These are phyloP conservation scores for Agrotis clavis DNA, from an alignment of 2,888 invertebrate species.

Conservation along the genomic window DNA sequence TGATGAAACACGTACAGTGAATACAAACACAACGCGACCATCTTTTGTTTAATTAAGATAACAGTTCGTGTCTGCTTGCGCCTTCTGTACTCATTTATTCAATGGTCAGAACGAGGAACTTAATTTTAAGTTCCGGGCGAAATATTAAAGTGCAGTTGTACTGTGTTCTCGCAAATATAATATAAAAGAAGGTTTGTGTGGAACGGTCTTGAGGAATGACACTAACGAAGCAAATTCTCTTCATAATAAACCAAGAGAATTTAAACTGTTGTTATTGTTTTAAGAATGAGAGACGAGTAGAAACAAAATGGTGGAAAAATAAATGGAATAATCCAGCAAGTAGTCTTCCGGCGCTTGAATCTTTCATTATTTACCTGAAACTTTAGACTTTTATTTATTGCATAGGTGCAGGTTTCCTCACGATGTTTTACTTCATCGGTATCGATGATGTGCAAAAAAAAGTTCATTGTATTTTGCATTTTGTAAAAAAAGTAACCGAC, in stretches of 20 bases:
- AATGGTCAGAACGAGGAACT: conserved; percentile 33
- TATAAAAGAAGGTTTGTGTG: conserved; percentile 21
- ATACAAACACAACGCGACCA: neutral
- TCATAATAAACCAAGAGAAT: neutral
- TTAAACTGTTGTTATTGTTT: conserved; percentile 1
- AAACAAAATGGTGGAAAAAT: neutral
- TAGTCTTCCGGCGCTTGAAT: no score
- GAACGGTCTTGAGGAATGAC: conserved; percentile 25
- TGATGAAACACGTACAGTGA: neutral
- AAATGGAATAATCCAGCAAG: no score
- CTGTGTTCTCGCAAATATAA: conserved; percentile 31
- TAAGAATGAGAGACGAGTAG: no score
- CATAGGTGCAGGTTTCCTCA: no score
- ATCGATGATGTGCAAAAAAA: no score
- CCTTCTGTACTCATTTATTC: conserved; percentile 8
- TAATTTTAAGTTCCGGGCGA: conserved; percentile 50
- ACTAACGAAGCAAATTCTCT: conserved; percentile 31
- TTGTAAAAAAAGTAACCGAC: no score
- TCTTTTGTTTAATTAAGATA: neutral
- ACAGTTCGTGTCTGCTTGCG: no score
- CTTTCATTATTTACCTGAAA: no score
- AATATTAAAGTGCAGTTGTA: conserved; percentile 49
- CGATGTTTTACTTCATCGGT: no score
- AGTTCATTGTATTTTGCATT: no score
- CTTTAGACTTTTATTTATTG: no score